Evolutionary conservation across 2,113 vertebrate genomes (phyloP), one percentile per base, ranked within the genome.

Genomic region (Piaya cayana): DNA sequence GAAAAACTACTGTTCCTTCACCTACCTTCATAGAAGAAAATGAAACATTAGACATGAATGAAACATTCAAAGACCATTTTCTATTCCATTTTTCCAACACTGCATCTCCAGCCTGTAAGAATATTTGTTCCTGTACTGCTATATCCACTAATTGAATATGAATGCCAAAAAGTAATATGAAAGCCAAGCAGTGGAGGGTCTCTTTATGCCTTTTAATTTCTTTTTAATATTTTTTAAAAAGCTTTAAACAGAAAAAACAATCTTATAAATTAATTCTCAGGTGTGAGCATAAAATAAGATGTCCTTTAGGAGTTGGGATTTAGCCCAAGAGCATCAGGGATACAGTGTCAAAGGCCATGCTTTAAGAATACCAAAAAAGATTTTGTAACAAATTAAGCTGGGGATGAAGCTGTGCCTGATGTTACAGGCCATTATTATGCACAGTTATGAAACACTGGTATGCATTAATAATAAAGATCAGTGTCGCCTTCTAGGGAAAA

Each of bases 381-480:
- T 97, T 98, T 98, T 96, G 92, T 96, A 97, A 98, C 98, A 98
- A 98, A 98, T 98, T 97, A 98, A 97, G 86, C 97, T 96, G 83
- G 72, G 84, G 92, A 97, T 96, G 96, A 98, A 97, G 97, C 93
- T 91, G 91, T 92, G 96, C 81, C 97, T 95, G 93, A 93, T 97
- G 96, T 97, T 97, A 94, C 91, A 96, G 96, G 96, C 96, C 96
- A 95, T 98, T 97, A 97, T 98, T 98, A 98, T 93, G 95, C 96
- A 93, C 84, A 94, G 96, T 96, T 96, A 96, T 92, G 97, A 95
- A 97, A 98, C 86, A 75, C 95, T 97, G 77, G 96, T 86, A 90
- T 97, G 98, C 98, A 98, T 98, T 98, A 98, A 98, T 98, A 98
- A 98, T 97, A 97, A 98, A 98, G 98, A 98, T 98, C 98, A 98